Percentiles rank a stretch among this genome's conserved stretches.
These are phyloP conservation scores for Polypedilum vanderplanki DNA, from an alignment of 1,140 invertebrate genomes.

Conservation along the genomic window DNA sequence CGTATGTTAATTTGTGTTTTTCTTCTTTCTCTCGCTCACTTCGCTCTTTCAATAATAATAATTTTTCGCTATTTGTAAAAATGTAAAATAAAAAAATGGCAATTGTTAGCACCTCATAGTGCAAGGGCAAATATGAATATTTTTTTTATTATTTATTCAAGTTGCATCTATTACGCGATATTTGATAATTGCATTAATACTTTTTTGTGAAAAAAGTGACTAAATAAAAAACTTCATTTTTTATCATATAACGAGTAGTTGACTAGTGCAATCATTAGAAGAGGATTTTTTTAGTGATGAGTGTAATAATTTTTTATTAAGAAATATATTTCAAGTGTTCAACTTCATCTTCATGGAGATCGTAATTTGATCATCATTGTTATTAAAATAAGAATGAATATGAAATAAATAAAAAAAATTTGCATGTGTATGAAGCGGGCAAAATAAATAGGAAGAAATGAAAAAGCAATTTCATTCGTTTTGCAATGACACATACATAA, in stretches of 20 bases:
- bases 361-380: too few species aligned
- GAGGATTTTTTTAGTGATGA: not conserved
- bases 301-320: too few species aligned
- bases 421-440: too few species aligned
- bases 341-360: too few species aligned
- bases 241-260: not conserved
- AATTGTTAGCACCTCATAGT: not conserved
- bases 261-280: not conserved
- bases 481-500: too few species aligned
- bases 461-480: too few species aligned
- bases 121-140: not conserved
- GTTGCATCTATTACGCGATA: not conserved
- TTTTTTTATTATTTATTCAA: too few species aligned
- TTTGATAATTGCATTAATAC: conserved; percentile 19
- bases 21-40: not conserved
- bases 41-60: too few species aligned
- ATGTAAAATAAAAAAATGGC: not conserved
- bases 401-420: too few species aligned
- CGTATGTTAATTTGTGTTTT: conserved; percentile 19
- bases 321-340: too few species aligned
- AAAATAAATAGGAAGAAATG: too few species aligned
- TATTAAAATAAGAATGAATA: too few species aligned
- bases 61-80: not conserved
- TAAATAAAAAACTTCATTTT: not conserved
- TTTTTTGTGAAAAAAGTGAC: not conserved